phyloP scores from a whole-genome alignment of 2,888 invertebrate genomes.

The Thymelicus sylvestris region DNA sequence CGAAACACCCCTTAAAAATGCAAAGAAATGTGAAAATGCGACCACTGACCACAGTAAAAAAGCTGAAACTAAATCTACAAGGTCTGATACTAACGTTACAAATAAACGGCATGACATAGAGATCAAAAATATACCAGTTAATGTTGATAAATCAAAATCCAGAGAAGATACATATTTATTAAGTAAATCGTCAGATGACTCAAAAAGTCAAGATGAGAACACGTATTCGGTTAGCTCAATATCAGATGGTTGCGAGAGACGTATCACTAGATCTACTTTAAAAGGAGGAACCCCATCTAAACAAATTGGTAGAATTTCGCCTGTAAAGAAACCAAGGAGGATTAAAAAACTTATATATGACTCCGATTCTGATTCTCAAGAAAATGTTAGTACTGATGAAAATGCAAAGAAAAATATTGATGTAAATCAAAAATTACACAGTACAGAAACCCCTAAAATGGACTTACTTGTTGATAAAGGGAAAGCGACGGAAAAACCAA shows the following conservation, averaged over 20 bases:
- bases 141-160: neutral
- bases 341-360: conserved; percentile 56
- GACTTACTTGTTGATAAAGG: neutral
- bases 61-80: conserved; percentile 39
- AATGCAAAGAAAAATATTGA: conserved; percentile 15
- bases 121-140: conserved; percentile 19
- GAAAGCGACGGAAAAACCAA: conserved; percentile 14
- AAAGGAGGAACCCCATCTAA: conserved; percentile 41
- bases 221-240: conserved; percentile 34
- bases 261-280: conserved; percentile 57
- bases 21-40: conserved; percentile 14
- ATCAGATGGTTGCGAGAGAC: conserved; percentile 39
- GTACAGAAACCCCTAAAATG: conserved; percentile 6
- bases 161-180: neutral
- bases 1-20: conserved; percentile 30
- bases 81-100: conserved; percentile 34
- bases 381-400: conserved; percentile 33
- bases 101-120: conserved; percentile 9
- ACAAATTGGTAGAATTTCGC: conserved; percentile 27
- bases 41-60: conserved; percentile 26
- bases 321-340: conserved; percentile 48
- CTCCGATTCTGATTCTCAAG: conserved; percentile 60
- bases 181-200: conserved; percentile 38
- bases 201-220: conserved; percentile 33
- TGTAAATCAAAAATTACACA: conserved; percentile 15